A percentile compares a stretch with the other conserved stretches of the same genome.
Evolutionary conservation across 2,888 invertebrate species (phyloP).

Genomic region (Drosophila cracens): DNA sequence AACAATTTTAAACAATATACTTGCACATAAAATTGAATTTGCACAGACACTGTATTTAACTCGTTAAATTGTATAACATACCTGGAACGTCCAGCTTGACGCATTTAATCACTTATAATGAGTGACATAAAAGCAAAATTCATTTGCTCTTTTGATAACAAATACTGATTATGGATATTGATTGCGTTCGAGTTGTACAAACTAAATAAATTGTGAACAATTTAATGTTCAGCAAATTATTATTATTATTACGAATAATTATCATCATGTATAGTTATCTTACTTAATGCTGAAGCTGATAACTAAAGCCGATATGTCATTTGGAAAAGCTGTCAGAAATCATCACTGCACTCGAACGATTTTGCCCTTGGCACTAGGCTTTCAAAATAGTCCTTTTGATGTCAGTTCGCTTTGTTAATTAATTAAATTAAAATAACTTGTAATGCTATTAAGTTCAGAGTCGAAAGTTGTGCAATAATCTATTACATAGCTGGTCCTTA

Average conservation of each 20-base stretch:
- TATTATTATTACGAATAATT: background rate
- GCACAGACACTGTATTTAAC: constrained; percentile 21
- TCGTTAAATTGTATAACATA: constrained; percentile 25
- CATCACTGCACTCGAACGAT: background rate
- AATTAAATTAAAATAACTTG: background rate
- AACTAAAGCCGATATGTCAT: constrained; percentile 7
- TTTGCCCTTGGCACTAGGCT: background rate
- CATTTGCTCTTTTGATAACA: constrained; percentile 38
- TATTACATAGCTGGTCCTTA: background rate
- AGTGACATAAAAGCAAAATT: constrained; percentile 31
- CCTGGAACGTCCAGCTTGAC: constrained; percentile 23
- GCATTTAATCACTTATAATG: constrained; percentile 43
- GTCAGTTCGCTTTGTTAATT: background rate
- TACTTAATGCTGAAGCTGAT: constrained; percentile 1
- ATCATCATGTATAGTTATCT: constrained; percentile 1
- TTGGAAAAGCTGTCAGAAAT: constrained; percentile 17
- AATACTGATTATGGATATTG: constrained; percentile 24
- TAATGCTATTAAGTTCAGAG: background rate
- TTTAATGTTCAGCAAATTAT: constrained; percentile 14
- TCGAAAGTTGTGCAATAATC: background rate
- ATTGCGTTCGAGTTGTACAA: constrained; percentile 31
- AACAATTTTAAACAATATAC: constrained; percentile 1
- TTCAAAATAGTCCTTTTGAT: background rate
- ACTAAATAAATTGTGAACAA: constrained; percentile 24
- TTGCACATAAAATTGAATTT: constrained; percentile 33